phyloP scores from a whole-genome alignment of 1,140 invertebrate species.

The Cydia strobilella region DNA sequence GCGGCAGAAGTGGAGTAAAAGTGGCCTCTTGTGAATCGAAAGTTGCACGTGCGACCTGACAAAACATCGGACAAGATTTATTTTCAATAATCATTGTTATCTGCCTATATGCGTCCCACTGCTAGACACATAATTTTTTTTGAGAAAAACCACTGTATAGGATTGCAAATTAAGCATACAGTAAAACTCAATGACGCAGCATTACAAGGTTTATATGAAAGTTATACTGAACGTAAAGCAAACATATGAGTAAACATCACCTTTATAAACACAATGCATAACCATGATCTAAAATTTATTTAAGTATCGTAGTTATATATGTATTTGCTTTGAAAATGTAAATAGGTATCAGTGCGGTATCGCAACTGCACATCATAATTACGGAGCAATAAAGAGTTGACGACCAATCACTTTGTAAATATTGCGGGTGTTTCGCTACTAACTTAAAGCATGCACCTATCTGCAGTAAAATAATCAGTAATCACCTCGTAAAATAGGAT shows the following conservation, averaged over 20 bases:
- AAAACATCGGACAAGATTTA: slow-evolving; percentile 1
- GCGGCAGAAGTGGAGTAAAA: slow-evolving; percentile 27
- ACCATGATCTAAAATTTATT: no score
- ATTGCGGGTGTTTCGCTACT: slow-evolving; percentile 8
- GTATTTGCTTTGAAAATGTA: not conserved
- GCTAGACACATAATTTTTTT: no score
- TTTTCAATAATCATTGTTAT: not conserved
- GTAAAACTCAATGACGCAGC: no score
- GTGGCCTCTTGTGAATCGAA: slow-evolving; percentile 10
- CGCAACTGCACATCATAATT: slow-evolving; percentile 13
- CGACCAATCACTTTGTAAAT: slow-evolving; percentile 13
- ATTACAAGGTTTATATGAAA: no score
- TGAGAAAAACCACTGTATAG: no score
- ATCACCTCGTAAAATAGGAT: slow-evolving; percentile 21
- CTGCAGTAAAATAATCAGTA: slow-evolving; percentile 16
- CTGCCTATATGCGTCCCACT: not conserved
- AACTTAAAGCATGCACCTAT: not conserved
- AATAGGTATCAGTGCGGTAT: not conserved
- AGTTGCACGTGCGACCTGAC: slow-evolving; percentile 18
- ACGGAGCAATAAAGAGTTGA: slow-evolving; percentile 5
- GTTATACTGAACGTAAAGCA: not conserved
- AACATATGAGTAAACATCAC: not conserved
- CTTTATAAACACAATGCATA: no score
- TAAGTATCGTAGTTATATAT: not conserved
- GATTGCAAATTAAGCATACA: no score